phyloP scores from a whole-genome alignment of 2,888 invertebrate species.

The Anoncus sp. region DNA sequence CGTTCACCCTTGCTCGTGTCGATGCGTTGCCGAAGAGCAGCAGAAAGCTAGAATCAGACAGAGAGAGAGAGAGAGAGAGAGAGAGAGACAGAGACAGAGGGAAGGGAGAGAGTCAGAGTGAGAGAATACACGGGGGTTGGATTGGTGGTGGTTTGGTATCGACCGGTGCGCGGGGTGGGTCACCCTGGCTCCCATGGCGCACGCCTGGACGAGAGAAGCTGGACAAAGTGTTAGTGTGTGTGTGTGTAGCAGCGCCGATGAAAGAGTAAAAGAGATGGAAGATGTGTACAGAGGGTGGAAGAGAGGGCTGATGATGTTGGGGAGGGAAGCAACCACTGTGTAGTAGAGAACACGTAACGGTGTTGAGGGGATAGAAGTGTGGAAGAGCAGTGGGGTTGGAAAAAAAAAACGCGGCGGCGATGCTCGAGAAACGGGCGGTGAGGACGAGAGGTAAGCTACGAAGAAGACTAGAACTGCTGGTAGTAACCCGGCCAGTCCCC shows the following conservation, averaged over 20 bases:
- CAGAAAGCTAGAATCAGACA: neutral
- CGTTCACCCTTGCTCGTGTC: neutral
- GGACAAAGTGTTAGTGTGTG: slow-evolving; percentile 51
- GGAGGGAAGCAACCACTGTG: slow-evolving; percentile 76
- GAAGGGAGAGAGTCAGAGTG: slow-evolving; percentile 33
- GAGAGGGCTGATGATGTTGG: slow-evolving; percentile 60
- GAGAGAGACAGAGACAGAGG: neutral
- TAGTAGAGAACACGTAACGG: slow-evolving; percentile 61
- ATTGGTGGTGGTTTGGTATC: slow-evolving; percentile 78
- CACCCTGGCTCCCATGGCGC: slow-evolving; percentile 78
- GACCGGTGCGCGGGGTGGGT: slow-evolving; percentile 80
- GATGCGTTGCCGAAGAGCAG: slow-evolving; percentile 13
- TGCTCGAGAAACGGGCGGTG: slow-evolving; percentile 80
- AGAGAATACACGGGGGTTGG: slow-evolving; percentile 56
- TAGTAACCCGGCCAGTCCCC: slow-evolving; percentile 82
- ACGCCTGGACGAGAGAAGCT: slow-evolving; percentile 78
- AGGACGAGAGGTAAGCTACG: slow-evolving; percentile 71
- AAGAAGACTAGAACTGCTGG: slow-evolving; percentile 77
- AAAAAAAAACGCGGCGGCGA: slow-evolving; percentile 69
- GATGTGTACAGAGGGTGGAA: neutral
- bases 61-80: neutral
- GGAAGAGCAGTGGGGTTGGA: slow-evolving; percentile 7
- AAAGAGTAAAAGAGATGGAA: slow-evolving; percentile 41
- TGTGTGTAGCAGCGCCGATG: slow-evolving; percentile 52
- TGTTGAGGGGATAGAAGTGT: too few species aligned